phyloP scores from a whole-genome alignment of 2,113 vertebrate species.

The Neodon shergylaensis region DNA sequence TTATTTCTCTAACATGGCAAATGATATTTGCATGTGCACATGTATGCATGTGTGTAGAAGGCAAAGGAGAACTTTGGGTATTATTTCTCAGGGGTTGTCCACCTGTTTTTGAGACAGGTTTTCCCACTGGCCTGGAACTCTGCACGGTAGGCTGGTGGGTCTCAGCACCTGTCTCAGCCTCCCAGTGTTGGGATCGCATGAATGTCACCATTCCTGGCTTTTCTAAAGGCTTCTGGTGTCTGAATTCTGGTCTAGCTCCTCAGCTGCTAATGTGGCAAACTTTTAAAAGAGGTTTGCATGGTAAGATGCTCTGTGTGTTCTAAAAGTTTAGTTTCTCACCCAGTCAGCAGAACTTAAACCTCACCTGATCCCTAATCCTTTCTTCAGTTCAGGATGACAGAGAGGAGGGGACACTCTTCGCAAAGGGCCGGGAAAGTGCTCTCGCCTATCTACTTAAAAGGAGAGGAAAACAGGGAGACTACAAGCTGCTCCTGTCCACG shows the following conservation, averaged over 20 bases:
- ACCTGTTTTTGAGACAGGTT: neutral
- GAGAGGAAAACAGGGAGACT: neutral
- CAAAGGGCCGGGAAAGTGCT: neutral
- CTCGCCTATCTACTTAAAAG: neutral
- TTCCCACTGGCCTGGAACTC: neutral
- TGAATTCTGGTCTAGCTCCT: neutral
- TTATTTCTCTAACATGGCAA: neutral
- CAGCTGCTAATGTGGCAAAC: neutral
- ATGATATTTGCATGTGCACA: neutral
- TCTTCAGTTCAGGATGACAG: neutral
- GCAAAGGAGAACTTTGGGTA: neutral
- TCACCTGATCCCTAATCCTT: neutral
- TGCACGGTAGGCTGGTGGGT: neutral
- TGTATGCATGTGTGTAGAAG: neutral
- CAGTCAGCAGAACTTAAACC: constrained; percentile 12
- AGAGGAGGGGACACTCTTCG: neutral
- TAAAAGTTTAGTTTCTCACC: constrained; percentile 12
- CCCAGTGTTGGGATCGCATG: neutral
- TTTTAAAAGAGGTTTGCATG: neutral
- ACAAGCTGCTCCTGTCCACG: neutral
- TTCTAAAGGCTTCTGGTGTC: neutral
- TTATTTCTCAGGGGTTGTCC: neutral
- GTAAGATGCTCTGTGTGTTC: neutral
- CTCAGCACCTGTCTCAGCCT: neutral
- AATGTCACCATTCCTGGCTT: neutral